These are phyloP conservation scores for Oreocharis arfaki DNA, from an alignment of 2,113 vertebrate genomes.

Conservation along the genomic window DNA sequence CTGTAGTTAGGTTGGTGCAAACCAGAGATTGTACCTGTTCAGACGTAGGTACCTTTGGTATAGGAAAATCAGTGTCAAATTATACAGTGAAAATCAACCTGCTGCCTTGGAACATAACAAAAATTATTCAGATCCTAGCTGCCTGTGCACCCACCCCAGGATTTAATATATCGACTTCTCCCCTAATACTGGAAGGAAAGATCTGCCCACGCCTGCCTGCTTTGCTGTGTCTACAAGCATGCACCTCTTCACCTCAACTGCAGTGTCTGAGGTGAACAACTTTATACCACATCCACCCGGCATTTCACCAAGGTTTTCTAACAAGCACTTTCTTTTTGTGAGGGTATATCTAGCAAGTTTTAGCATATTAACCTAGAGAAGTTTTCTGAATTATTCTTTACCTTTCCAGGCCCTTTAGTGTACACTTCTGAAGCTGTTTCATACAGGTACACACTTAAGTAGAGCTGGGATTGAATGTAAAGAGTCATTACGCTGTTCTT, in stretches of 20 bases:
- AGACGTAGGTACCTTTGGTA: neutral
- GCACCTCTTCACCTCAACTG: neutral
- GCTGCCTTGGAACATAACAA: neutral
- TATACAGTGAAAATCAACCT: neutral
- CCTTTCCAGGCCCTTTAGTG: neutral
- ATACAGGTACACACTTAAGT: neutral
- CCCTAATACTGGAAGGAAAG: neutral
- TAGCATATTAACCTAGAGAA: neutral
- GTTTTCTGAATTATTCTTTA: neutral
- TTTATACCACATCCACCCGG: neutral
- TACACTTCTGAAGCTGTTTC: neutral
- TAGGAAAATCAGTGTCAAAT: neutral
- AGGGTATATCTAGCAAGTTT: neutral
- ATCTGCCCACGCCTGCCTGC: neutral
- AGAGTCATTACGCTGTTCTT: constrained; percentile 8
- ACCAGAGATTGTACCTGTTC: neutral
- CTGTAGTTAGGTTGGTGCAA: neutral
- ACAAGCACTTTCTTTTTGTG: neutral
- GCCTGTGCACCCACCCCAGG: neutral
- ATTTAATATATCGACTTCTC: neutral
- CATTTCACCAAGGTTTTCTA: neutral
- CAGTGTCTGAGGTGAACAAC: neutral
- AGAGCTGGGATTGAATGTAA: neutral
- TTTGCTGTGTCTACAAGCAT: neutral
- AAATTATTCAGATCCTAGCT: neutral